Percentiles rank a stretch among this genome's conserved stretches.
These are phyloP conservation scores for Notiomystis cincta DNA, from an alignment of 2,113 vertebrate genomes.

Conservation along the genomic window DNA sequence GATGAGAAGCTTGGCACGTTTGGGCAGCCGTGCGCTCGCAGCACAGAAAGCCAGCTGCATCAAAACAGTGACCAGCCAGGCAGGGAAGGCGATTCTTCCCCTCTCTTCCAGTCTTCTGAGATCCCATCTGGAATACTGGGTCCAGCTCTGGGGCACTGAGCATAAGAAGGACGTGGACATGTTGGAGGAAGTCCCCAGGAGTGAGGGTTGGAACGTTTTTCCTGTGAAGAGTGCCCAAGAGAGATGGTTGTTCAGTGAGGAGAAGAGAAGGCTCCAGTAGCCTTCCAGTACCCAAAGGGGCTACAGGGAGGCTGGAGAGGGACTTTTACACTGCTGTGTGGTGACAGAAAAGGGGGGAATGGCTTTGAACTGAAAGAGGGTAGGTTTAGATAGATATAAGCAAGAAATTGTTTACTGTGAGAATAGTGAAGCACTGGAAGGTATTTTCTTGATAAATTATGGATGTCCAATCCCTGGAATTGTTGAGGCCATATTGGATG, in stretches of 20 bases:
- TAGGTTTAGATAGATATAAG: not conserved
- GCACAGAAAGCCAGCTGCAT: not conserved
- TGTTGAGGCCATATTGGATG: not conserved
- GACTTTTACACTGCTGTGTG: not conserved
- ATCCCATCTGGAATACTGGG: not conserved
- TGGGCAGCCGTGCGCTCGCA: rapidly evolving
- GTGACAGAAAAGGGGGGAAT: not conserved
- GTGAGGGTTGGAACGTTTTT: not conserved
- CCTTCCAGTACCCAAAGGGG: not conserved
- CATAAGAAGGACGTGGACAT: not conserved
- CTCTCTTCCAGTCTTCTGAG: not conserved
- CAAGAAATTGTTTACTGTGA: not conserved
- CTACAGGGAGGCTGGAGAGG: not conserved
- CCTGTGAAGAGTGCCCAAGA: not conserved
- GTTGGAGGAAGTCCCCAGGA: not conserved
- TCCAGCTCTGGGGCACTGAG: rapidly evolving
- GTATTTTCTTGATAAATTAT: not conserved
- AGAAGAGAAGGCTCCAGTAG: not conserved
- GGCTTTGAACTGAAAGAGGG: not conserved
- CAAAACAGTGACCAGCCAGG: not conserved
- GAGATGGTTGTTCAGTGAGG: rapidly evolving
- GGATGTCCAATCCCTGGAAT: not conserved
- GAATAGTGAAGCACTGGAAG: not conserved
- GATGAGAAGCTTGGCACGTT: not conserved
- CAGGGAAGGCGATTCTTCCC: not conserved